Evolutionary conservation across 2,888 invertebrate species (phyloP).

Genomic region (Beris morrisii): DNA sequence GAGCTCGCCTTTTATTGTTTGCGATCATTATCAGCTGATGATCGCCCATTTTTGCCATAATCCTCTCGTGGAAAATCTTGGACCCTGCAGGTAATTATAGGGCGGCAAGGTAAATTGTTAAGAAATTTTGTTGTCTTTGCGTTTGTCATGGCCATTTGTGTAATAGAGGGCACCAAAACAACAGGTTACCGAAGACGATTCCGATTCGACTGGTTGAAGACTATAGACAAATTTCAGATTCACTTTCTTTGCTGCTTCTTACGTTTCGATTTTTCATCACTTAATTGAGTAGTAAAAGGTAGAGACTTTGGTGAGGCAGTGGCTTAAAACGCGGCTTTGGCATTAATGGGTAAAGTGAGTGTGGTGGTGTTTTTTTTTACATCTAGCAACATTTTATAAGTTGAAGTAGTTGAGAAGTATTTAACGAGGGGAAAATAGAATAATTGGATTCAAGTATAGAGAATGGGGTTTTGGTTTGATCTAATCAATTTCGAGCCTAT

Average conservation of each 20-base stretch:
- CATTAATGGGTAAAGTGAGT: neutral
- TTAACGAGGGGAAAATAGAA: conserved; percentile 12
- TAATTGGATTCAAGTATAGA: conserved; percentile 23
- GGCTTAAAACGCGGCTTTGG: neutral
- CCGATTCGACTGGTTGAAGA: conserved; percentile 6
- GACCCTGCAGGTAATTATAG: conserved; percentile 22
- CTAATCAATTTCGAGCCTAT: conserved; percentile 13
- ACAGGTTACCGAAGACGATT: conserved; percentile 21
- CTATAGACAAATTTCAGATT: conserved; percentile 22
- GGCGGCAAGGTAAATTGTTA: conserved; percentile 28
- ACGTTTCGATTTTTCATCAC: conserved; percentile 17
- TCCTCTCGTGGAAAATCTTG: conserved; percentile 14
- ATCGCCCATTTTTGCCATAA: conserved; percentile 31
- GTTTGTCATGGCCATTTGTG: conserved; percentile 31
- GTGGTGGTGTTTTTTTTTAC: neutral
- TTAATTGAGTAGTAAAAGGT: conserved; percentile 18
- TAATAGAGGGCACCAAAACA: conserved; percentile 15
- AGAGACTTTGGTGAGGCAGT: neutral
- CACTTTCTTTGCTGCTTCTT: conserved; percentile 21
- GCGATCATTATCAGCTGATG: conserved; percentile 32
- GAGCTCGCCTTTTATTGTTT: conserved; percentile 21
- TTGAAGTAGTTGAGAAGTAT: conserved; percentile 6
- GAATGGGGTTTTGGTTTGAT: conserved; percentile 8
- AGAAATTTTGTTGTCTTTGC: conserved; percentile 30
- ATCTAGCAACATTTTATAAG: too few relatives aligned